phyloP scores from a whole-genome alignment of 2,888 invertebrate species.

The Alviniconcha strummeri region DNA sequence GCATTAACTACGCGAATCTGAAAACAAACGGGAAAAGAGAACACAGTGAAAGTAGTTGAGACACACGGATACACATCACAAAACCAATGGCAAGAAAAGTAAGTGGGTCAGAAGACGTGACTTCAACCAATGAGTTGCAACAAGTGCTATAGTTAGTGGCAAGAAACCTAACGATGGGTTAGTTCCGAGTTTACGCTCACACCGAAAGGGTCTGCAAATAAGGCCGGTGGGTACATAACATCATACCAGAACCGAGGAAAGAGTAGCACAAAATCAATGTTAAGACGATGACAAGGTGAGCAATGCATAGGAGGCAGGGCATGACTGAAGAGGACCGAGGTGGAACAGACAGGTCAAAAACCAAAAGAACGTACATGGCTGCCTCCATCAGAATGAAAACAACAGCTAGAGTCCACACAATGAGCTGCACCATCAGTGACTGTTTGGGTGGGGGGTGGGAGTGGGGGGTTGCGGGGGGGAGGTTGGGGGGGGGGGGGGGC shows the following conservation, averaged over 20 bases:
- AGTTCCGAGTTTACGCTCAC: neutral
- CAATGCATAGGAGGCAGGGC: neutral
- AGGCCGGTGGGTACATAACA: neutral
- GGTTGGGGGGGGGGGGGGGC: too few relatives aligned
- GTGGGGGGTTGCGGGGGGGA: too few relatives aligned
- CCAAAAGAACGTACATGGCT: too few relatives aligned
- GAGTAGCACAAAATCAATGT: neutral
- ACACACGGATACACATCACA: constrained; percentile 4
- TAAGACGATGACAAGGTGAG: neutral
- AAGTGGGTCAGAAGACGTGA: neutral
- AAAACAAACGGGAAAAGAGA: constrained; percentile 64
- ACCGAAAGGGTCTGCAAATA: too few relatives aligned
- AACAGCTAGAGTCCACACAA: too few relatives aligned
- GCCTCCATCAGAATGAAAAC: too few relatives aligned
- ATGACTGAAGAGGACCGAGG: neutral
- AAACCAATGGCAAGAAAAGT: constrained; percentile 7
- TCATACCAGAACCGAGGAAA: neutral
- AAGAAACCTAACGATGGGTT: constrained; percentile 2
- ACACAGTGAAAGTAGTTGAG: constrained; percentile 30
- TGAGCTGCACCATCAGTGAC: too few relatives aligned
- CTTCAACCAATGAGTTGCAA: too few relatives aligned
- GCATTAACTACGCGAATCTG: constrained; percentile 99
- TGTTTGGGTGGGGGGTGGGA: too few relatives aligned
- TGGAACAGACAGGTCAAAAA: too few relatives aligned
- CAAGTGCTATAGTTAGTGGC: too few relatives aligned